Evolutionary conservation across 2,113 vertebrate genomes (phyloP).

Genomic region (Aspiorhynchus laticeps): DNA sequence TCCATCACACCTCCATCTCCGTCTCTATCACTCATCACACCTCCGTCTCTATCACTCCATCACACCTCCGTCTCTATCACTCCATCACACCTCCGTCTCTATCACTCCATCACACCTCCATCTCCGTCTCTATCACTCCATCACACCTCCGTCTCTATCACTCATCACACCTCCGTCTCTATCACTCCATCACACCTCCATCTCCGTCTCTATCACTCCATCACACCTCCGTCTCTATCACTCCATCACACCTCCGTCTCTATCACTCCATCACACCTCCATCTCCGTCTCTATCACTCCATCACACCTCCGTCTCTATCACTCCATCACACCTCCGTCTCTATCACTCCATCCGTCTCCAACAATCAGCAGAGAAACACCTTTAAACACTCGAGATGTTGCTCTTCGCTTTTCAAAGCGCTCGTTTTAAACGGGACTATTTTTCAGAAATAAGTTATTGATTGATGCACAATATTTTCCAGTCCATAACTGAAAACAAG

Average conservation of each 20-base stretch:
- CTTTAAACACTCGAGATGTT: too few species aligned
- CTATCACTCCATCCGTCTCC: background rate
- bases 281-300: too few species aligned
- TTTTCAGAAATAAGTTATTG: too few species aligned
- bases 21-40: too few species aligned
- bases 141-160: slow-evolving; percentile 32
- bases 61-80: slow-evolving; percentile 35
- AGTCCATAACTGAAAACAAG: too few species aligned
- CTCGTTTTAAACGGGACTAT: too few species aligned
- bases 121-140: too few species aligned
- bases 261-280: too few species aligned
- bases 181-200: too few species aligned
- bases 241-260: slow-evolving; percentile 32
- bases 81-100: slow-evolving; percentile 30
- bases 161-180: slow-evolving; percentile 28
- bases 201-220: too few species aligned
- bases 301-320: slow-evolving; percentile 30
- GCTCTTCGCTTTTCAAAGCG: too few species aligned
- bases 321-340: slow-evolving; percentile 33
- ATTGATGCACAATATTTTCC: too few species aligned
- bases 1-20: slow-evolving; percentile 33
- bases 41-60: slow-evolving; percentile 34
- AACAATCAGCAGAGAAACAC: background rate
- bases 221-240: slow-evolving; percentile 31
- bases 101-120: slow-evolving; percentile 35